Base-by-base conservation (phyloP, 2,797 vertebrate genomes). In the Xenentodon cancila region DNA sequence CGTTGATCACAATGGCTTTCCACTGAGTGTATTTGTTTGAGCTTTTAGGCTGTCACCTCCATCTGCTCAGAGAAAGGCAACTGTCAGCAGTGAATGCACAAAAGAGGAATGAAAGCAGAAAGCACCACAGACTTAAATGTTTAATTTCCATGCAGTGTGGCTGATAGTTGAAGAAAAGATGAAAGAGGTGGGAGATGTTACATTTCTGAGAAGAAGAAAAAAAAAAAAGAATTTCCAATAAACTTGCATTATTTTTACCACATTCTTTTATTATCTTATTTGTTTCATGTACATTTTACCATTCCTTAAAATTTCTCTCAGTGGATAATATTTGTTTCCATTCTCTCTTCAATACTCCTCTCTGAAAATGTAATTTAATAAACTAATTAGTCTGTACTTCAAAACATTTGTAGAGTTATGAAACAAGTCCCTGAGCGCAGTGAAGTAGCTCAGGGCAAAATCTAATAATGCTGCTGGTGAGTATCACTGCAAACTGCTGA, bases 51-150 rank as follows among this genome's bases (percentile, higher is more conserved):
- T 84, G 85, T 81, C 85, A 82, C 67, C 75, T 86, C 79, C 80
- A 79, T 90, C 85, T 87, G 85, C 81, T 80, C 53, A 18, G 48
- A 82, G 59, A 86, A 84, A 82, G 73, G 55, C 71, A 54, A 81
- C 81, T 82, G 84, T 82, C 85, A 85, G 76, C 58, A 34, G 63
- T 18, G 22, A 61, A 53, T 64, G 61, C 58, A 73, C 62, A 80
- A 71, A 79, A 79, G 64, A 64, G 52, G 52, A 73, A 19, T 37
- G 57, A 59, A 64, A 48, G 58, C 51, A 60, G 54, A 65, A 73
- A 74, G 55, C 40, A 52, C 52, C 42, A 2, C 57, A 59, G 72
- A 79, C 54, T 19, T 56, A 77, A 64, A 81, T 72, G 64, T 74
- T 75, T 77, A 59, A 79, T 83, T 81, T 86, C 71, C 44, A 74